A percentile compares a stretch with the other conserved stretches of the same genome.
Evolutionary conservation across 2,888 invertebrate genomes (phyloP).

Genomic region (Ferdinandea cuprea): DNA sequence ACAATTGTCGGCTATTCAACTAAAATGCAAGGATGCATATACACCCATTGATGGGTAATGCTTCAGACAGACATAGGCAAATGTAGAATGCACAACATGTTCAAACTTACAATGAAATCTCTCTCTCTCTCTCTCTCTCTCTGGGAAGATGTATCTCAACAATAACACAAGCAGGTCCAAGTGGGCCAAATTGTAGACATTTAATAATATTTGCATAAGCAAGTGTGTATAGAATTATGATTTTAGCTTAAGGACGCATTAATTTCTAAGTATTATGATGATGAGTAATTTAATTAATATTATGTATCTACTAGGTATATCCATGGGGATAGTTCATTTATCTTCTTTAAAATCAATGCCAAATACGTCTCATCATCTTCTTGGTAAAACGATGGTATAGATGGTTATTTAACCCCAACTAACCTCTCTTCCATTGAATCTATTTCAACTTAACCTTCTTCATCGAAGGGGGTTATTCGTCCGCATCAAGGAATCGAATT

Average conservation of each 20-base stretch:
- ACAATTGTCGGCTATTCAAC: slow-evolving; percentile 61
- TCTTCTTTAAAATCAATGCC: not conserved
- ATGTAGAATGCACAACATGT: slow-evolving; percentile 57
- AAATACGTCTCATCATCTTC: not conserved
- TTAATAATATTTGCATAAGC: slow-evolving; percentile 64
- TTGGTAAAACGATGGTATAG: too few relatives aligned
- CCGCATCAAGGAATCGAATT: slow-evolving; percentile 44
- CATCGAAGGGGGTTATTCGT: slow-evolving; percentile 47
- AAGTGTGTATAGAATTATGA: slow-evolving; percentile 43
- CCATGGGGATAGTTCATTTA: not conserved
- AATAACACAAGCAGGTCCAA: slow-evolving; percentile 4
- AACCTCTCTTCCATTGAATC: slow-evolving; percentile 33
- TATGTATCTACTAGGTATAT: too few relatives aligned
- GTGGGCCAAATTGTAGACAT: slow-evolving; percentile 27
- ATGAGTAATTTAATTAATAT: not conserved
- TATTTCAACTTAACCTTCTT: slow-evolving; percentile 49
- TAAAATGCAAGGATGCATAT: slow-evolving; percentile 30
- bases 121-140: too few relatives aligned
- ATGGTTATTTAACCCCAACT: slow-evolving; percentile 42
- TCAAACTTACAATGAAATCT: slow-evolving; percentile 49
- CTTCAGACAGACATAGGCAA: not conserved
- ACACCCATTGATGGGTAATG: not conserved
- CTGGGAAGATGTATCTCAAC: too few relatives aligned
- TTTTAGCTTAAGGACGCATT: slow-evolving; percentile 39
- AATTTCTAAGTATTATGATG: slow-evolving; percentile 23